Conservation (phyloP, 2,113 vertebrate genomes). For the Urocolius indicus region DNA sequence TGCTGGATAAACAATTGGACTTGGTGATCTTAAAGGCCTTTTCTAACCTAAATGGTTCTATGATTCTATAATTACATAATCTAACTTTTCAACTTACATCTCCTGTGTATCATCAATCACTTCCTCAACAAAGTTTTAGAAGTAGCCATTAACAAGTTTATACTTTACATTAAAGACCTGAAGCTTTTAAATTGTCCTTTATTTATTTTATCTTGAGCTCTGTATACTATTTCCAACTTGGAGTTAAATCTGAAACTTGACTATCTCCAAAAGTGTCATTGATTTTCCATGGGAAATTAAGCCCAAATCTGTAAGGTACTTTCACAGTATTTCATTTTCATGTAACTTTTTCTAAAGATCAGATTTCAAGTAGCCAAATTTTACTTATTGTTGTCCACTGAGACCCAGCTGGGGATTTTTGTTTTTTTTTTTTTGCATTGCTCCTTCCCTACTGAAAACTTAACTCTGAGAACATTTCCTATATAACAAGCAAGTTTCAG, state of each 20-base stretch:
- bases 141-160: neutral
- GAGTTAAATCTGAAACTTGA: neutral
- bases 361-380: neutral
- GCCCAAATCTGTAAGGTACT: neutral
- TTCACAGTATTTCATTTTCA: neutral
- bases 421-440: rapidly evolving
- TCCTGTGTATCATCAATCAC: neutral
- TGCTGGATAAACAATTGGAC: too few species aligned
- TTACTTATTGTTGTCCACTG: neutral
- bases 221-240: neutral
- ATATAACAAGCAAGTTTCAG: neutral
- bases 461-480: neutral
- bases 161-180: neutral
- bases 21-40: too few species aligned
- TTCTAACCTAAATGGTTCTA: too few species aligned
- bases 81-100: neutral
- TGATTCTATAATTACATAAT: too few species aligned
- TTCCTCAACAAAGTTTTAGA: neutral
- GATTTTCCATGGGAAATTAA: neutral
- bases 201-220: neutral
- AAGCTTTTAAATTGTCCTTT: neutral
- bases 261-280: neutral
- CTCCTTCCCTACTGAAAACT: neutral
- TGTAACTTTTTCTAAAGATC: neutral
- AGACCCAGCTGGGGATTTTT: rapidly evolving